phyloP scores from a whole-genome alignment of 2,113 vertebrate genomes.

The Erythrolamprus reginae region DNA sequence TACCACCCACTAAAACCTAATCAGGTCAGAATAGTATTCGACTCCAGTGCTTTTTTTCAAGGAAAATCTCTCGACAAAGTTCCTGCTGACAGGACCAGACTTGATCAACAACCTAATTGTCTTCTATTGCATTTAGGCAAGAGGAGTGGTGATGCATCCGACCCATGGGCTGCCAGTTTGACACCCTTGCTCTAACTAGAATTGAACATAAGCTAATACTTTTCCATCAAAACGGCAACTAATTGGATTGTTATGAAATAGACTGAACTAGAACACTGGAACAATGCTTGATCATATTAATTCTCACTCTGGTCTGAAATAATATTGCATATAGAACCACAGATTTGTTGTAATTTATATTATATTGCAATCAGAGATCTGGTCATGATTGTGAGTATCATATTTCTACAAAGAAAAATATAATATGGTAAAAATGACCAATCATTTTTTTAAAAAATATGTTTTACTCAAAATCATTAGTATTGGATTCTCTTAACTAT shows the following conservation, averaged over 20 bases:
- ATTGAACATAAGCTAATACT: not conserved
- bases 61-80: too few species aligned
- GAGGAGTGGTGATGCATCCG: too few species aligned
- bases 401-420: conserved; percentile 38
- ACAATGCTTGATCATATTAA: not conserved
- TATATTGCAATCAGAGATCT: not conserved
- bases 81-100: too few species aligned
- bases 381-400: not conserved
- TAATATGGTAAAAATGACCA: conserved; percentile 29
- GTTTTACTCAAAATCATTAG: conserved; percentile 32
- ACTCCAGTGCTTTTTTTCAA: too few species aligned
- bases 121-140: too few species aligned
- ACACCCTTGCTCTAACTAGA: not conserved
- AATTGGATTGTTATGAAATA: not conserved
- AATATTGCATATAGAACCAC: not conserved
- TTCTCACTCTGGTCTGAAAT: not conserved
- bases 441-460: not conserved
- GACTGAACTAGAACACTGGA: not conserved
- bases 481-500: not conserved
- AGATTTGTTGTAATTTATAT: not conserved
- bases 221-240: not conserved
- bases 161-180: too few species aligned
- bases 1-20: too few species aligned
- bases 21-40: too few species aligned
- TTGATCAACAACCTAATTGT: too few species aligned